These are phyloP conservation scores for Scaptomyza reducta DNA, from an alignment of 2,888 invertebrate species.

Conservation along the genomic window DNA sequence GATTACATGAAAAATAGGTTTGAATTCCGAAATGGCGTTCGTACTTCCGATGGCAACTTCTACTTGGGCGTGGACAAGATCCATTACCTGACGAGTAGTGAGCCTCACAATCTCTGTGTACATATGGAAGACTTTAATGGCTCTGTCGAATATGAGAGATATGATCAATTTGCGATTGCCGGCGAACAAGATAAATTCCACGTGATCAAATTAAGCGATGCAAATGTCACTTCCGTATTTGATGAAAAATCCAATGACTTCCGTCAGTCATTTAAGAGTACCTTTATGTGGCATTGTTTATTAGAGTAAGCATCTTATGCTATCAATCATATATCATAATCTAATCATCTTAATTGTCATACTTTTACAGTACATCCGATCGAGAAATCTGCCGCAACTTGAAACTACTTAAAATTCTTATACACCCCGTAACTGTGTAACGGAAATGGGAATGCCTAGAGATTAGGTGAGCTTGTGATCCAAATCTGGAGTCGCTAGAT, in stretches of 20 bases:
- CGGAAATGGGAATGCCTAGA: too few relatives aligned
- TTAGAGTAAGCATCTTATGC: background rate
- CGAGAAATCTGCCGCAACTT: too few relatives aligned
- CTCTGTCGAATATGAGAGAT: background rate
- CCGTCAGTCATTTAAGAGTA: background rate
- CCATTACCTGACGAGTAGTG: background rate
- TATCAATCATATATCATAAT: background rate
- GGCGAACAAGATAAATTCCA: background rate
- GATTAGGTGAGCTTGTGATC: too few relatives aligned
- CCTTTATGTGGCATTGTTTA: too few relatives aligned
- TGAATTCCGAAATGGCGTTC: background rate
- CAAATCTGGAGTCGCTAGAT: too few relatives aligned
- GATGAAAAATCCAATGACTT: too few relatives aligned
- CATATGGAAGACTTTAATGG: constrained; percentile 2
- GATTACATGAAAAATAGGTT: too few relatives aligned
- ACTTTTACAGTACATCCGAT: constrained; percentile 3
- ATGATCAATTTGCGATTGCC: constrained; percentile 1
- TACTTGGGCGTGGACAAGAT: constrained; percentile 5
- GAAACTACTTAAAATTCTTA: background rate
- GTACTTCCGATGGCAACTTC: background rate
- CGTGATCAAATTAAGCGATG: too few relatives aligned
- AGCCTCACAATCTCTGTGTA: background rate
- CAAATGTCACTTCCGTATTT: too few relatives aligned
- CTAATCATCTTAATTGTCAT: background rate
- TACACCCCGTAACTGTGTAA: background rate